Evolutionary conservation across 2,797 vertebrate genomes (phyloP), one percentile per base, ranked within the genome.

Genomic region (Knipowitschia caucasica): DNA sequence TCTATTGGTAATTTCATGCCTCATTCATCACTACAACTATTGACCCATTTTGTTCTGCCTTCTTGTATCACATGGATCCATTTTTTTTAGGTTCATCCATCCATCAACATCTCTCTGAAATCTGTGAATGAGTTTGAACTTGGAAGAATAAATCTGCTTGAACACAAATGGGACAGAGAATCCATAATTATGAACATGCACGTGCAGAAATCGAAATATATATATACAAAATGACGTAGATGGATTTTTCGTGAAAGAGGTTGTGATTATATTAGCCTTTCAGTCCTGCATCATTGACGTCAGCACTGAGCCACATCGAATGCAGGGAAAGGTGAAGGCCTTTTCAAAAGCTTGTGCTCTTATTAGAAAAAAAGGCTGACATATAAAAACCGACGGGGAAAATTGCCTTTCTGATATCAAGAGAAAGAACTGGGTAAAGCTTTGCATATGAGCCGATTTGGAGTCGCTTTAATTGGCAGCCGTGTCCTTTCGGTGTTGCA

Each of bases 251-350:
- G 54, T 54, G 56, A 49, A 57, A 20, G 52, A 40, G 60, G 27
- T 49, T 44, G 50, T 82, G 77, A 82, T 84, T 83, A 66, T 62
- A 76, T 83, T 82, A 81, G 69, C 68, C 69, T 81, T 78, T 76
- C 72, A 75, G 62, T 51, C 51, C 67, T 77, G 74, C 71, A 67
- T 65, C 59, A 60, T 60, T 85, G 84, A 86, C 75, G 71, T 86
- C 83, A 83, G 54, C 47, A 47, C 54, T 53, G 50, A 65, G 66
- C 58, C 58, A 50, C 52, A 59, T 69, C 69, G 56, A 46, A 74
- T 73, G 24, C 54, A 61, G 56, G 30, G 62, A 33, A 31, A 3
- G 57, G 50, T 6, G 29, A 38, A 36, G 50, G 53, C 29, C 36
- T 62, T 64, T 70, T 74, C 35, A 56, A 25, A 62, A 30, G 31